A percentile compares a stretch with the other conserved stretches of the same genome.
phyloP scores from a whole-genome alignment of 2,797 vertebrate genomes.

The Channallabes apus region DNA sequence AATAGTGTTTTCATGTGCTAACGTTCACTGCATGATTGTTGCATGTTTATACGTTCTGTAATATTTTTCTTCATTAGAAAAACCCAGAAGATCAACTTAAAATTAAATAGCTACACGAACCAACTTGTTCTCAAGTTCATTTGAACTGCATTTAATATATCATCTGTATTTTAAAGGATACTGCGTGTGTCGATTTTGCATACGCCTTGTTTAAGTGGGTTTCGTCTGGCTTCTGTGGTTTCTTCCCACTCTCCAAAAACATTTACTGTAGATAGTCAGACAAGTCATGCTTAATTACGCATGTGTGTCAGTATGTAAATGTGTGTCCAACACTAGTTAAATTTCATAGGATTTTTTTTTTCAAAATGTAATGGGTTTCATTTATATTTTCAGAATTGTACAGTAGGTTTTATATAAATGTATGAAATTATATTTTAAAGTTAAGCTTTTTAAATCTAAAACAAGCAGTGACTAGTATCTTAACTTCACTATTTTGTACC shows the following conservation, averaged over 20 bases:
- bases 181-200: not conserved
- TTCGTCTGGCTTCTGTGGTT: not conserved
- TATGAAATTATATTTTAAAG: not conserved
- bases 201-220: not conserved
- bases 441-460: not conserved
- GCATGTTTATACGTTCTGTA: not conserved
- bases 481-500: not conserved
- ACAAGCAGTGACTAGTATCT: not conserved
- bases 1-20: not conserved
- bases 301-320: not conserved
- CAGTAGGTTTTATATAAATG: too few species aligned
- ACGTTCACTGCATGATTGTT: not conserved
- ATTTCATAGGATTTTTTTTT: not conserved
- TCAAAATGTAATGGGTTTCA: not conserved
- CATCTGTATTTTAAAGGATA: not conserved
- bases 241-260: not conserved
- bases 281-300: not conserved
- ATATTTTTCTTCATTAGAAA: not conserved
- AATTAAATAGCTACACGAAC: too few species aligned
- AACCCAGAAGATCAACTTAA: not conserved
- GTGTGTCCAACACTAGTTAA: not conserved
- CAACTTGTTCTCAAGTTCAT: not conserved
- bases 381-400: not conserved
- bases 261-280: not conserved
- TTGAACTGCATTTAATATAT: not conserved